Base-by-base conservation (phyloP, 1,140 invertebrate genomes). In the Coptotermes formosanus region DNA sequence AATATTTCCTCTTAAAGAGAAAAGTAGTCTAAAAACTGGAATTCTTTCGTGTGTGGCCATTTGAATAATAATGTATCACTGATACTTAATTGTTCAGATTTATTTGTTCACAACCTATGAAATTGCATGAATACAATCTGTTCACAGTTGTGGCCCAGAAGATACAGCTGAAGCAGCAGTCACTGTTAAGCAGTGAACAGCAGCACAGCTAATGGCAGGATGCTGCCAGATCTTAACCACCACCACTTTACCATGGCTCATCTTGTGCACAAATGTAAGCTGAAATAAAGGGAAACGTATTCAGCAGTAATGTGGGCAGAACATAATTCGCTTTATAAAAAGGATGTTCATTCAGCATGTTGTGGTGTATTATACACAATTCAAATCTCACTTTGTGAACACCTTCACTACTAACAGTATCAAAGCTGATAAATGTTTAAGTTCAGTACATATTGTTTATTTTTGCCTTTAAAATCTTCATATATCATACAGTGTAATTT, bases 161-260 rank as follows among this genome's bases (percentile, higher is more conserved):
- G 21, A 83, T 86, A 82, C 82, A 86, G 52, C 48, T 38, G 30
- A 43, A 69, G 38, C 55, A 84, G 12, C 85, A 82, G 32, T 69
- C 82, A 30, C 87, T 84, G 64, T 48, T 84, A 52, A 44, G 45
- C 55, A 32, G 30, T 75, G 82, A 83, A 32, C 55, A 84, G 82
- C 59, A 81, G 21, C 85, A 85, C 32, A 23, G 48, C n/a, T n/a
- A 75, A 30, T 25, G n/a, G 69, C 38, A 48, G 59, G 32, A 44
- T 8, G 64, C 64, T 75, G n/a, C 64, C 25, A 75, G n/a, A 75
- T 75, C 64, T 11, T 75, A 75, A 75, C 64, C 25, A 75, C 9
- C 21, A 19, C 14, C 64, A 75, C 64, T 11, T 75, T 75, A 30
- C 64, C 25, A n/a, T 25, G n/a, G 64, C 64, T n/a, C 9, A 21